Evolutionary conservation across 2,797 vertebrate species (phyloP).

Genomic region (Megalops cyprinoides): DNA sequence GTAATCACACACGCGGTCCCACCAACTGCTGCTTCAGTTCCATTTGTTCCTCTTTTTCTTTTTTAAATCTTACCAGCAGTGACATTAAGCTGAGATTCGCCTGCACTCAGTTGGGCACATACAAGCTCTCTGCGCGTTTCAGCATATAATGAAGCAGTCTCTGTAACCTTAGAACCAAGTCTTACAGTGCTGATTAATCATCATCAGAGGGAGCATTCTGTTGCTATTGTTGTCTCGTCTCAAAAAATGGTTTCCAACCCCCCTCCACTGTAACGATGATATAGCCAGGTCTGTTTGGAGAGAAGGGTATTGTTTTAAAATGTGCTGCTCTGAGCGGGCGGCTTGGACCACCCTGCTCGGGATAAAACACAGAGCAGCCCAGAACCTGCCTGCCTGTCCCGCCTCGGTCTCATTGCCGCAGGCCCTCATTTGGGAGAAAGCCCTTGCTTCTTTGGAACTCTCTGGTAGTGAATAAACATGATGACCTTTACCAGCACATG

Average conservation of each 20-base stretch:
- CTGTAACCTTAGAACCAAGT: no score
- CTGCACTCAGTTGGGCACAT: no score
- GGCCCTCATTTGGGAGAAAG: slow-evolving; percentile 34
- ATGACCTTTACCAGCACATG: not conserved
- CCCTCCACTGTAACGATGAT: not conserved
- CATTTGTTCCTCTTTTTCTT: no score
- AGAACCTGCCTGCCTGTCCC: slow-evolving; percentile 6
- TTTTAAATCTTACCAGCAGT: no score
- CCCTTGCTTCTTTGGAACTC: not conserved
- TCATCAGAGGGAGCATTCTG: no score
- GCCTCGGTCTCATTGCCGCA: slow-evolving; percentile 18
- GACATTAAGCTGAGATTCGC: no score
- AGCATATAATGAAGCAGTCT: no score
- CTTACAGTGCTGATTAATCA: no score
- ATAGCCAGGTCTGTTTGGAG: slow-evolving; percentile 18
- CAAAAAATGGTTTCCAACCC: slow-evolving; percentile 37
- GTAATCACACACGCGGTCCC: not conserved
- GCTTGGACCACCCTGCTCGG: slow-evolving; percentile 38
- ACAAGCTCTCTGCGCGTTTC: no score
- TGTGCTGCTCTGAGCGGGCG: slow-evolving; percentile 27
- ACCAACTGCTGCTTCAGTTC: not conserved
- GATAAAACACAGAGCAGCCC: slow-evolving; percentile 31
- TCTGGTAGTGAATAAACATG: slow-evolving; percentile 23
- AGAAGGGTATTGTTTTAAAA: slow-evolving; percentile 33
- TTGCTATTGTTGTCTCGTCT: slow-evolving; percentile 17